Evolutionary conservation across 1,140 invertebrate genomes (phyloP), one percentile per base, ranked within the genome.

Genomic region (Tyrophagus putrescentiae): DNA sequence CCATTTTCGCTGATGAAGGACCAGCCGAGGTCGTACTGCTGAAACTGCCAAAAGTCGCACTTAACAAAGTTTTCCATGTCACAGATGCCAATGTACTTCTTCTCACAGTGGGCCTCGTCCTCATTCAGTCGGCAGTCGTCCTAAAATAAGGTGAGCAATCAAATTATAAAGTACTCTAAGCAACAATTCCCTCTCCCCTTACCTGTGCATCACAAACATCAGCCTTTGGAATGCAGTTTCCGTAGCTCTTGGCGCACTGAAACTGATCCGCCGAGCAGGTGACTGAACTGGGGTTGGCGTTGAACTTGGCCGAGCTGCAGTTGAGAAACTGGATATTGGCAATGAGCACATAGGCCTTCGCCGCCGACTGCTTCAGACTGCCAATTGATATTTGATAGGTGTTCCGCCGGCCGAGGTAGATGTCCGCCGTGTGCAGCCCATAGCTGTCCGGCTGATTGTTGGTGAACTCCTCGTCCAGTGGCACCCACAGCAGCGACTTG

Each of bases 21-120:
- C 6, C 7, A 31, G 9, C 52, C 11, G 36, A 32, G 5, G 9
- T 23, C 28, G 52, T 18, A 41, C 25, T 54, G 6, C 7, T 48
- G 13, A 33, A 32, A 31, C 9, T 54, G 52, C 52, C 52, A 54
- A 23, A 54, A 54, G 25, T 32, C 18, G 36, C 52, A 54, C 7
- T 6, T 9, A 6, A 7, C 6, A 16, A 31, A 6, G 16, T 54
- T 7, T 54, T 54, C 52, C n/a, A 54, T 32, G 21, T 54, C 21
- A 31, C 52, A 54, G 7, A 6, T 32, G 28, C 52, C 52, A 5
- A 54, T 5, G 36, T 54, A 54, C n/a, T 9, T 54, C n/a, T 9
- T 54, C 9, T 39, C 6, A 31, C 52, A 54, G 36, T 31, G 7
- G 7, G 18, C 16, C 23, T 54, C 52, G 25, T 54, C 52, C 9